phyloP scores from a whole-genome alignment of 92 coral and sea anemone genomes.

The Metridium senile region DNA sequence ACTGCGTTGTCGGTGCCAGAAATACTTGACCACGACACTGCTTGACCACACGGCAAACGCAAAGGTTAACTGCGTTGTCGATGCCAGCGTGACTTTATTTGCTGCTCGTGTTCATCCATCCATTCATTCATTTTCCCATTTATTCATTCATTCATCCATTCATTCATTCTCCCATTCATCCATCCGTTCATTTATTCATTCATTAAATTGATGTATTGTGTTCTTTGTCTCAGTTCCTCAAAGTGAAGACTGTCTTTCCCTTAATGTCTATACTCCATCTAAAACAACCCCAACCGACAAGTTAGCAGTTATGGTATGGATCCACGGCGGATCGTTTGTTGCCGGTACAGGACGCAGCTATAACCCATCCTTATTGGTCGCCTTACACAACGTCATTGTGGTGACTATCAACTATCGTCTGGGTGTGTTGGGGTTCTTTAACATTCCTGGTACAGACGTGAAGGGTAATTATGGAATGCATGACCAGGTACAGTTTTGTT shows the following conservation, averaged over 20 bases:
- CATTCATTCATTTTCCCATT: too few species aligned
- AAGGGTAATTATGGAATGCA: slow-evolving; percentile 57
- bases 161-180: too few species aligned
- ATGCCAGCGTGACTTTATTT: too few species aligned
- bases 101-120: too few species aligned
- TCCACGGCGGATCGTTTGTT: slow-evolving; percentile 62
- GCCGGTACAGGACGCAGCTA: slow-evolving; percentile 16
- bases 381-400: slow-evolving; percentile 60
- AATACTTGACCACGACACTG: too few species aligned
- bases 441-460: slow-evolving; percentile 59
- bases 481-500: slow-evolving; percentile 48
- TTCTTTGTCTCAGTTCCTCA: slow-evolving; percentile 11
- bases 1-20: too few species aligned
- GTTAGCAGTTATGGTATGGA: slow-evolving; percentile 72
- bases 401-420: slow-evolving; percentile 62
- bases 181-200: background rate
- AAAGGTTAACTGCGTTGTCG: too few species aligned
- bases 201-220: too few species aligned
- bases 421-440: slow-evolving; percentile 70
- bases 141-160: too few species aligned
- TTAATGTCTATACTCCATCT: slow-evolving; percentile 56
- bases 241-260: slow-evolving; percentile 60
- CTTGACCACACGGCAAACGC: too few species aligned
- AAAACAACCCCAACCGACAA: slow-evolving; percentile 18
- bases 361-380: slow-evolving; percentile 33